phyloP scores from a whole-genome alignment of 2,797 vertebrate species.

The Petrocephalus schoutedeni region DNA sequence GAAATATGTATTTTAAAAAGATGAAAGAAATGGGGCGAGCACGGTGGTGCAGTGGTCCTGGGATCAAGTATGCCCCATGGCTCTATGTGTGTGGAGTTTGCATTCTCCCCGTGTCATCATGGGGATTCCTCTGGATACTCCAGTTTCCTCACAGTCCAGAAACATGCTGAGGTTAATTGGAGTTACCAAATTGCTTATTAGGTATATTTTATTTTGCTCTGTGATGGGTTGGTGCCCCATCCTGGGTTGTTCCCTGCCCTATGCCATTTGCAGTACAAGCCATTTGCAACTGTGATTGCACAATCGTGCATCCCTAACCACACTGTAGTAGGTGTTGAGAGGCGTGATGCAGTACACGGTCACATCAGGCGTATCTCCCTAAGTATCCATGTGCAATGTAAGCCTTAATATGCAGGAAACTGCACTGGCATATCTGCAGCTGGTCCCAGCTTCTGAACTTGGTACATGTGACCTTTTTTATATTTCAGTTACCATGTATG shows the following conservation, averaged over 20 bases:
- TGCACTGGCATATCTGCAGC: not conserved
- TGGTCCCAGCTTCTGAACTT: not conserved
- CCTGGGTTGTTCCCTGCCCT: too few species aligned
- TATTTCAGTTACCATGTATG: not conserved
- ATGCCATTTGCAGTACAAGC: not conserved
- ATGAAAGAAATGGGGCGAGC: not conserved
- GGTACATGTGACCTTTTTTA: not conserved
- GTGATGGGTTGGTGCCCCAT: too few species aligned
- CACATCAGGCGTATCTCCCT: not conserved
- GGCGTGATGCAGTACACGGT: not conserved
- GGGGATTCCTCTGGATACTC: too few species aligned
- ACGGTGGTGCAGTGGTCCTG: too few species aligned
- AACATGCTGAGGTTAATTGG: too few species aligned
- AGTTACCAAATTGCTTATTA: too few species aligned
- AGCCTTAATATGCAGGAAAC: not conserved
- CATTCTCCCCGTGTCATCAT: too few species aligned
- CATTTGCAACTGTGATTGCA: conserved; percentile 9
- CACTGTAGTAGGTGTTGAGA: not conserved
- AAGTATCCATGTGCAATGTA: not conserved
- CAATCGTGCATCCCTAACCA: not conserved
- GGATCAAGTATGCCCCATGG: too few species aligned
- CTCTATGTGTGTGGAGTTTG: too few species aligned
- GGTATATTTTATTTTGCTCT: too few species aligned
- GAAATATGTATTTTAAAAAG: not conserved
- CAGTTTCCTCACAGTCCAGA: too few species aligned